These are phyloP conservation scores for Cheilosia pagana DNA, from an alignment of 2,888 invertebrate genomes.

Conservation along the genomic window DNA sequence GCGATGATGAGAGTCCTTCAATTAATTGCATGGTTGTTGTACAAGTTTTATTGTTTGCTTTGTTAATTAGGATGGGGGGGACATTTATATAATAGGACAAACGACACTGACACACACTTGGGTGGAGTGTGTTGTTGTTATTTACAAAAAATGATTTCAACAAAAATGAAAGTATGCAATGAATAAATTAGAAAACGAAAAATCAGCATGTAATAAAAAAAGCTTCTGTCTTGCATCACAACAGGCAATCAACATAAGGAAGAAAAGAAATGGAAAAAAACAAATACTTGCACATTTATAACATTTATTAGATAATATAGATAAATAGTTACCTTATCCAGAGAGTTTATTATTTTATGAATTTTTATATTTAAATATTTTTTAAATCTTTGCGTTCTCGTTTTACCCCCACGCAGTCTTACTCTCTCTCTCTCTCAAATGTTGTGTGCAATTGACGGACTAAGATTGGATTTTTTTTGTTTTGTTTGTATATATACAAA, in stretches of 20 bases:
- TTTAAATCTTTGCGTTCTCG: constrained; percentile 24
- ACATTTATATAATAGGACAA: not conserved
- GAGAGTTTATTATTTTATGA: constrained; percentile 56
- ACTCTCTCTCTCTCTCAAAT: constrained; percentile 53
- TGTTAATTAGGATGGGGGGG: constrained; percentile 24
- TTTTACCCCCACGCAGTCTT: constrained; percentile 24
- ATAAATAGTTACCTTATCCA: constrained; percentile 69
- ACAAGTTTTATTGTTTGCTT: constrained; percentile 41
- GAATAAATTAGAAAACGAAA: not conserved
- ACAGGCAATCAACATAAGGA: constrained; percentile 58
- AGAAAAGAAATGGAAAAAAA: constrained; percentile 15
- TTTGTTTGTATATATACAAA: constrained; percentile 61
- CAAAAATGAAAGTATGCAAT: constrained; percentile 18
- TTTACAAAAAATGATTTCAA: not conserved
- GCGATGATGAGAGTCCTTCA: constrained; percentile 50
- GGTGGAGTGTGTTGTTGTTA: constrained; percentile 34
- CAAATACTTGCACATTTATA: constrained; percentile 54
- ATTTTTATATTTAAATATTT: constrained; percentile 28
- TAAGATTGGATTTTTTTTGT: constrained; percentile 54
- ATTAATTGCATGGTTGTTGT: constrained; percentile 38
- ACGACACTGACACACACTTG: constrained; percentile 12
- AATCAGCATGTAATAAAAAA: constrained; percentile 31
- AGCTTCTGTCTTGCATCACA: constrained; percentile 62
- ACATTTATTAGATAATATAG: constrained; percentile 44
- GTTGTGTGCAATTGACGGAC: constrained; percentile 74